These are phyloP conservation scores for Parazoanthus swiftii DNA, from an alignment of 92 coral and sea anemone genomes.

Conservation along the genomic window DNA sequence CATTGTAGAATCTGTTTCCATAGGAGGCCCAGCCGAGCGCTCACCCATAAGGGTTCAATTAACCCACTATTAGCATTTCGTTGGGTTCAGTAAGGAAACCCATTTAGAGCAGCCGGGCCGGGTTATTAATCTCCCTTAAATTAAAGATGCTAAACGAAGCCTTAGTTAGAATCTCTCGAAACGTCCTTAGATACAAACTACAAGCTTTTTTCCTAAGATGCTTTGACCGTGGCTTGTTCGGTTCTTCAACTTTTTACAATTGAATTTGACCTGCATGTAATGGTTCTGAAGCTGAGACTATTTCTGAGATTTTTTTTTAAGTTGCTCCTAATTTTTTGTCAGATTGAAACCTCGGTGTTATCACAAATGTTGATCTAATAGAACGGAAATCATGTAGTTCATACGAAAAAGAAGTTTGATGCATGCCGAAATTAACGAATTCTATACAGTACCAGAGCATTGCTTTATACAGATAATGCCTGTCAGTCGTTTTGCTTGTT, in stretches of 20 bases:
- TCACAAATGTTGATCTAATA: background rate
- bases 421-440: background rate
- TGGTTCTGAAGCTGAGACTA: background rate
- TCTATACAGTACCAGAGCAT: background rate
- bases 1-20: no score
- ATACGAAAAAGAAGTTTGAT: background rate
- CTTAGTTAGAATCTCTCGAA: background rate
- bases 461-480: background rate
- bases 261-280: background rate
- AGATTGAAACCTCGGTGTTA: background rate
- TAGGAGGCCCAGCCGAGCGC: no score
- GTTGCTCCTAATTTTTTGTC: background rate
- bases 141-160: background rate
- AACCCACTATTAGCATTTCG: no score
- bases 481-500: slow-evolving; percentile 6
- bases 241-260: background rate
- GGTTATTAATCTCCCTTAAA: background rate
- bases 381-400: background rate
- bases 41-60: no score
- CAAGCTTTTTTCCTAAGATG: background rate
- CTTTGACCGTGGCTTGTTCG: background rate
- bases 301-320: background rate
- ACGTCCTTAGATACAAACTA: background rate
- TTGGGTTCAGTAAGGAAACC: background rate
- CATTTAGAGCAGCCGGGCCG: background rate